phyloP scores from a whole-genome alignment of 2,888 invertebrate genomes.

The Carabus problematicus region DNA sequence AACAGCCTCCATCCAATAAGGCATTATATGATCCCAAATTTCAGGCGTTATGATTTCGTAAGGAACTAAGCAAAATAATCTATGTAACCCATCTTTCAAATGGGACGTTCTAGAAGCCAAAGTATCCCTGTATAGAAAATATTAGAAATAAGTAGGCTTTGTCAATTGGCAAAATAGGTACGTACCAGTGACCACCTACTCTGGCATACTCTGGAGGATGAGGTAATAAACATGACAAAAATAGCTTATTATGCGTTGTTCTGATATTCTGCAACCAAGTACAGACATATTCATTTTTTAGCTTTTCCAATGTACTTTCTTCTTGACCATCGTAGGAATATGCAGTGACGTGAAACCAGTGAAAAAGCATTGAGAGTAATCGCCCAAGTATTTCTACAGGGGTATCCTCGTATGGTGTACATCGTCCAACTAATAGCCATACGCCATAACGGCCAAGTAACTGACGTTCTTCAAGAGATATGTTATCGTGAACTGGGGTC shows the following conservation, averaged over 20 bases:
- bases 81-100: slow-evolving; percentile 92
- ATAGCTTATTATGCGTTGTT: slow-evolving; percentile 83
- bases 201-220: slow-evolving; percentile 95
- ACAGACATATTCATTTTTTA: slow-evolving; percentile 92
- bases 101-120: slow-evolving; percentile 87
- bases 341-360: slow-evolving; percentile 99
- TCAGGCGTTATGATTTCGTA: slow-evolving; percentile 96
- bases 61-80: slow-evolving; percentile 94
- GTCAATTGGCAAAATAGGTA: slow-evolving; percentile 8
- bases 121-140: slow-evolving; percentile 71
- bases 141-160: background rate
- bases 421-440: slow-evolving; percentile 95
- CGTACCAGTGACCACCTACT: slow-evolving; percentile 93
- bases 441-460: slow-evolving; percentile 94
- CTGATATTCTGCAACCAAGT: slow-evolving; percentile 89
- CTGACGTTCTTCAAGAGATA: slow-evolving; percentile 86
- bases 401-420: slow-evolving; percentile 79
- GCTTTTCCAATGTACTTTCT: slow-evolving; percentile 87
- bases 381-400: slow-evolving; percentile 85
- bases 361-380: slow-evolving; percentile 94
- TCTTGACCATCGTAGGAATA: slow-evolving; percentile 93
- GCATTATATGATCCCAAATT: slow-evolving; percentile 99
- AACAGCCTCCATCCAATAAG: slow-evolving; percentile 98
- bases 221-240: slow-evolving; percentile 92
- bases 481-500: slow-evolving; percentile 67